A percentile compares a stretch with the other conserved stretches of the same genome.
phyloP scores from a whole-genome alignment of 2,113 vertebrate species.

The Motacilla tschutschensis region DNA sequence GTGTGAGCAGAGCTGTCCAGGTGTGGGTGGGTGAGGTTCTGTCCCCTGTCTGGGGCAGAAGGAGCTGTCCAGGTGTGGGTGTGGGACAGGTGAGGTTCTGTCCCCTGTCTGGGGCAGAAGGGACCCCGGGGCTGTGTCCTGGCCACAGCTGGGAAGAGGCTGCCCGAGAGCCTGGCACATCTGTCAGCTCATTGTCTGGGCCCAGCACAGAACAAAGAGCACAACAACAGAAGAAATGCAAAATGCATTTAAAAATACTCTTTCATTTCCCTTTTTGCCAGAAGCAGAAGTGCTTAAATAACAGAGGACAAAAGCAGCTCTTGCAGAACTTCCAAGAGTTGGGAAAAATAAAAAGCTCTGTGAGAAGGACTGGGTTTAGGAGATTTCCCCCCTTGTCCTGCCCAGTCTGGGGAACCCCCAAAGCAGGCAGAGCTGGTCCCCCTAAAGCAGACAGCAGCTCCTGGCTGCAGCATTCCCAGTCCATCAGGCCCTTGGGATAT shows the following conservation, averaged over 20 bases:
- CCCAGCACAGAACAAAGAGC: slow-evolving; percentile 20
- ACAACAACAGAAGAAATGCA: slow-evolving; percentile 22
- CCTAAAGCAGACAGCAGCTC: not conserved
- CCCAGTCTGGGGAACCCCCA: not conserved
- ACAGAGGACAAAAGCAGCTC: slow-evolving; percentile 49
- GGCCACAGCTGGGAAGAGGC: not conserved
- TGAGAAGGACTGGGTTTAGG: slow-evolving; percentile 5
- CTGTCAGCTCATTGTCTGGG: slow-evolving; percentile 46
- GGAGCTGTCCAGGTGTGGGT: not conserved
- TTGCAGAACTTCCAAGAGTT: slow-evolving; percentile 53
- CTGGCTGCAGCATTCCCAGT: not conserved
- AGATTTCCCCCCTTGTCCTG: not conserved
- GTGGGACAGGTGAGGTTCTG: not conserved
- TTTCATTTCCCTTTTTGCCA: slow-evolving; percentile 61
- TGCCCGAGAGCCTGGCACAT: not conserved
- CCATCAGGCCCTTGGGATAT: rapidly evolving
- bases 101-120: not conserved
- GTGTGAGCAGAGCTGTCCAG: not conserved
- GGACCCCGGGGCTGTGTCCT: not conserved
- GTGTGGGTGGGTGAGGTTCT: too few relatives aligned
- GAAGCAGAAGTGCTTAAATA: slow-evolving; percentile 63
- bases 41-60: not conserved
- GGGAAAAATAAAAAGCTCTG: slow-evolving; percentile 27
- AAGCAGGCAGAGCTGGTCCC: not conserved
- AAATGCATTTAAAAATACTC: slow-evolving; percentile 57